Evolutionary conservation across 1,140 invertebrate species (phyloP), one percentile per base, ranked within the genome.

Genomic region (Cydia strobilella): DNA sequence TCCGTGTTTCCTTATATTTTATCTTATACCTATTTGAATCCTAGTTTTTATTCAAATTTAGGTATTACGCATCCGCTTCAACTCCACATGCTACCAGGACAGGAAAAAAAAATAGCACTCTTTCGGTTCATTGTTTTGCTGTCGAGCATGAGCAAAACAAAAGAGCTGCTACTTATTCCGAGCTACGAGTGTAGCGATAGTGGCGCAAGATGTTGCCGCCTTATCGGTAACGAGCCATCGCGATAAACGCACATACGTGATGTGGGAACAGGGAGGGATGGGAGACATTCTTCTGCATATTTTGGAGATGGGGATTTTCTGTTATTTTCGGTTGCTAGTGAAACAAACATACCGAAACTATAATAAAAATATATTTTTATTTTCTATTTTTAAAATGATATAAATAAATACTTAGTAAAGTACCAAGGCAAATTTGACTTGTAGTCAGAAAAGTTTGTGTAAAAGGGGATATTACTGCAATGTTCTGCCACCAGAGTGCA

Each of bases 171-270:
- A 20, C 45, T 5, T 73, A 39, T 12, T 31, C 31, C n/a, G n/a
- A 51, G 48, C 48, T 51, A 18, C 48, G n/a, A 18, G n/a, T 62
- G 59, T 74, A 54, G 54, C 48, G 13, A 59, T 25, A 62, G 51
- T 74, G 69, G 25, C 75, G 72, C 77, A 82, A 82, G 79, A 82
- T 82, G 81, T 81, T 79, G 76, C 79, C 62, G 73, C 77, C 83
- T 85, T 84, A 79, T 85, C 82, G 66, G 62, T 81, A 82, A 82
- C 80, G 80, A 83, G 80, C 75, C 79, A 86, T 86, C 81, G 76
- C 80, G 76, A 84, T 84, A 84, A 88, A 84, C 84, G 84, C 51
- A 18, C 73, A 66, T 31, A 80, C 81, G 80, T 82, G 54, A 59
- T 23, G 42, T 27, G 62, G 51, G 35, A 45, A 65, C n/a, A 65